Base-by-base conservation (phyloP, 2,888 invertebrate genomes). In the Rapana venosa region DNA sequence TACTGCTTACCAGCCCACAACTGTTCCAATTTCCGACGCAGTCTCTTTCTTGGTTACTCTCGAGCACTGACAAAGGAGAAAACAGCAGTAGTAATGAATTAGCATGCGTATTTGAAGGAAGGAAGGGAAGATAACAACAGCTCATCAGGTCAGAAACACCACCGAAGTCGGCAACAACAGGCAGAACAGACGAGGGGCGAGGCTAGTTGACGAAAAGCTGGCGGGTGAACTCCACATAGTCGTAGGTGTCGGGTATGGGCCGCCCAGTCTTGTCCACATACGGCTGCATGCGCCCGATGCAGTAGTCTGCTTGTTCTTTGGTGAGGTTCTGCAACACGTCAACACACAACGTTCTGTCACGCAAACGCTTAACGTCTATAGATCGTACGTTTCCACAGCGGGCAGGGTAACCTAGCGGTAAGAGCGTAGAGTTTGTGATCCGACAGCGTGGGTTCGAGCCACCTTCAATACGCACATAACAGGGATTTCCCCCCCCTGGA, bases 241-340 rank as follows among this genome's bases (percentile, higher is more conserved):
- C 99, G 96, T 99, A 97, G 90, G 99, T 99, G 95, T 99, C 99
- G 92, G 98, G 98, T 93, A 99, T 98, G 92, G 98, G 97, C 92
- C 99, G 97, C 95, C 99, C 99, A 90, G 98, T 98, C 96, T 99
- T 99, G 96, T 99, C 99, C 91, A 97, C 97, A 96, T 98, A 99
- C 0, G 99, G 98, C 96, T 99, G 99, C 99, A 99, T 99, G 93
- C 99, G 98, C 91, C 98, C 98, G 94, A 99, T 98, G 97, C 99
- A 99, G 97, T 99, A 99, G 96, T 99, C 99, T 92, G 99, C 99
- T 98, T 99, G 99, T 96, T 99, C 99, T 97, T 99, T 99, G 90
- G 99, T 99, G 94, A 99, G 98, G 97, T 99, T 99, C 99, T 99
- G 97, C 47, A 85, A 74, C 74, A 70, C 30, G 15, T 5, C 47